A percentile compares a stretch with the other conserved stretches of the same genome.
These are phyloP conservation scores for Tridacna crocea DNA, from an alignment of 2,888 invertebrate species.

Conservation along the genomic window DNA sequence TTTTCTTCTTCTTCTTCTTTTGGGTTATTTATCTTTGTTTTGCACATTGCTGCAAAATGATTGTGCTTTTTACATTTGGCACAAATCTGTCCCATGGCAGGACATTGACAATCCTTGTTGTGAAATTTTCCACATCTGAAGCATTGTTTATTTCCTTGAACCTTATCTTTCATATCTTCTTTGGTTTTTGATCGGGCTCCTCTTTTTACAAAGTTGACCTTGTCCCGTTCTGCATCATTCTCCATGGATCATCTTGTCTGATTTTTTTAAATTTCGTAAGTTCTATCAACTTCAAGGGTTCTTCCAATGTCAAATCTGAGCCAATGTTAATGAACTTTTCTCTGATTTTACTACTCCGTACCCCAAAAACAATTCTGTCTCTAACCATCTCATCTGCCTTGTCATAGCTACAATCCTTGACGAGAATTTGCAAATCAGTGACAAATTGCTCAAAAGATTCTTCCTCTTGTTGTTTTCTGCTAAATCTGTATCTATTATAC, in stretches of 20 bases:
- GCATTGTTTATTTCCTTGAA: too few relatives aligned
- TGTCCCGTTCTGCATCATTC: neutral
- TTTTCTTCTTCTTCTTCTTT: too few relatives aligned
- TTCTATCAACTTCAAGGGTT: too few relatives aligned
- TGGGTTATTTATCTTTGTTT: too few relatives aligned
- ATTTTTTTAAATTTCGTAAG: too few relatives aligned
- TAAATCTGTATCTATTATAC: neutral
- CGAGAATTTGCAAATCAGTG: neutral
- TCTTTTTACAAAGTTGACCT: slow-evolving; percentile 1
- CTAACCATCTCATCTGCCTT: too few relatives aligned
- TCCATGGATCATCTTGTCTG: neutral
- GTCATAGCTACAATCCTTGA: too few relatives aligned
- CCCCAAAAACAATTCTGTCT: too few relatives aligned
- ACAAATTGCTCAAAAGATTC: neutral
- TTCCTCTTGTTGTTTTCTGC: neutral
- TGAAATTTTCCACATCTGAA: neutral
- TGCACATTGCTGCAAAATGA: neutral
- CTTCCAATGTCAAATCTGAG: neutral
- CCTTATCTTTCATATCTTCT: neutral
- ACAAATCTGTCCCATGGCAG: neutral
- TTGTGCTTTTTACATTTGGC: too few relatives aligned
- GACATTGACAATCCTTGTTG: neutral
- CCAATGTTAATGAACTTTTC: neutral
- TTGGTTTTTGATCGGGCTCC: neutral
- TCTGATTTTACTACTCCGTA: neutral